Evolutionary conservation across 1,140 invertebrate species (phyloP).

Genomic region (Bombus balteatus): DNA sequence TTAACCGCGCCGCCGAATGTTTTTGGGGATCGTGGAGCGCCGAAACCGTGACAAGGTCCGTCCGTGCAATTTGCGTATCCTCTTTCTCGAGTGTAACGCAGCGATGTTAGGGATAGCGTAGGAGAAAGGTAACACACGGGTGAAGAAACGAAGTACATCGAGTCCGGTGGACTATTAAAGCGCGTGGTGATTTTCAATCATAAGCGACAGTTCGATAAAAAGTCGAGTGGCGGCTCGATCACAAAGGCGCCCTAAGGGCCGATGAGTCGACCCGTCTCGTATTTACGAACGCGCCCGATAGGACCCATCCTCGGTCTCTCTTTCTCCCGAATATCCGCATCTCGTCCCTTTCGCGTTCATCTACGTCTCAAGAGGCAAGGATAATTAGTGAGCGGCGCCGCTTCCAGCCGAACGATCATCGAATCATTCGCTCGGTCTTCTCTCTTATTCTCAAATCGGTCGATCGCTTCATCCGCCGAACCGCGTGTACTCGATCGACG

Average conservation of each 20-base stretch:
- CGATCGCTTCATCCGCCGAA: background rate
- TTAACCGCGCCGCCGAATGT: background rate
- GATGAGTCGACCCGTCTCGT: constrained; percentile 80
- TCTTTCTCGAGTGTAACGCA: too few species aligned
- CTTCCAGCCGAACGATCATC: constrained; percentile 63
- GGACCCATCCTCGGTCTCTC: constrained; percentile 18
- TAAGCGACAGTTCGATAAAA: constrained; percentile 81
- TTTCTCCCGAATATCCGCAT: constrained; percentile 43
- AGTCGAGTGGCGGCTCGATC: constrained; percentile 77
- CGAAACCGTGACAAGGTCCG: background rate
- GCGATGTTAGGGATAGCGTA: too few species aligned
- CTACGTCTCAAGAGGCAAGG: constrained; percentile 63
- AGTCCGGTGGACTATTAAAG: constrained; percentile 77
- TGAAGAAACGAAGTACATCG: constrained; percentile 62
- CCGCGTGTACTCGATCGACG: background rate
- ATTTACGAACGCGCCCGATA: constrained; percentile 78
- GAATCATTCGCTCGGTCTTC: constrained; percentile 64
- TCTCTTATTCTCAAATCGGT: constrained; percentile 41
- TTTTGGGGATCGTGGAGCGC: background rate
- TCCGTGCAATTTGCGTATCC: too few species aligned
- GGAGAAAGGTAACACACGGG: too few species aligned
- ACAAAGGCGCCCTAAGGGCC: constrained; percentile 76
- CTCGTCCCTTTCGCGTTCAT: constrained; percentile 51
- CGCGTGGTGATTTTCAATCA: constrained; percentile 80
- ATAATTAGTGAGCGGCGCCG: constrained; percentile 79